These are phyloP conservation scores for Dicentrarchus labrax DNA, from an alignment of 2,113 vertebrate species.

Conservation along the genomic window DNA sequence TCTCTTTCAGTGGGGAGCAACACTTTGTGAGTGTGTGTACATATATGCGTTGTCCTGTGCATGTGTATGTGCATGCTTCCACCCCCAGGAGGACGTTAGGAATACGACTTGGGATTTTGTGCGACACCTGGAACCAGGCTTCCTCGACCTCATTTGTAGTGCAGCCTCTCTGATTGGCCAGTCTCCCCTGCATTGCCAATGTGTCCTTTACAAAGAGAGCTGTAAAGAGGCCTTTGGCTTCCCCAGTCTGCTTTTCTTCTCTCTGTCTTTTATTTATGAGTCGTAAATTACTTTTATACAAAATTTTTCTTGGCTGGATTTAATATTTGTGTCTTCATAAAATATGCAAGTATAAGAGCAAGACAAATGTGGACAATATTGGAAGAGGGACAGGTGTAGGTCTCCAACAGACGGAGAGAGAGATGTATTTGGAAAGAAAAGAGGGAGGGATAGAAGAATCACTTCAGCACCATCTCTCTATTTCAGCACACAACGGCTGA, in stretches of 20 bases:
- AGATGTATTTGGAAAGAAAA: constrained; percentile 23
- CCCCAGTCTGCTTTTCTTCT: neutral
- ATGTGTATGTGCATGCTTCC: neutral
- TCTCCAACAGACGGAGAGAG: neutral
- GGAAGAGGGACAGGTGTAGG: neutral
- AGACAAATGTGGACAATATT: neutral
- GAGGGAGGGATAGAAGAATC: constrained; percentile 36
- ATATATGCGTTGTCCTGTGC: neutral
- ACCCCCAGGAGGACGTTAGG: constrained; percentile 30
- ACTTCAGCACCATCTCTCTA: constrained; percentile 38
- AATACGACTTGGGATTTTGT: constrained; percentile 50
- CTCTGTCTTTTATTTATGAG: no score
- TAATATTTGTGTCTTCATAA: neutral
- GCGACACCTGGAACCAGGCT: constrained; percentile 60
- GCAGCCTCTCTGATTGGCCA: constrained; percentile 47
- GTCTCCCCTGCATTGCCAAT: neutral
- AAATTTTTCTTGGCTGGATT: neutral
- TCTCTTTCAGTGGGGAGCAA: constrained; percentile 44
- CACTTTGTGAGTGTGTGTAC: neutral
- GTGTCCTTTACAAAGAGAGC: constrained; percentile 4
- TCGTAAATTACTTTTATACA: neutral
- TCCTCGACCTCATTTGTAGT: constrained; percentile 64
- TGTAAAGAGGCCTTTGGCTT: neutral
- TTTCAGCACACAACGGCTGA: constrained; percentile 55
- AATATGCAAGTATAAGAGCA: neutral